Evolutionary conservation across 2,888 invertebrate genomes (phyloP).

Genomic region (Leistus spinibarbis): DNA sequence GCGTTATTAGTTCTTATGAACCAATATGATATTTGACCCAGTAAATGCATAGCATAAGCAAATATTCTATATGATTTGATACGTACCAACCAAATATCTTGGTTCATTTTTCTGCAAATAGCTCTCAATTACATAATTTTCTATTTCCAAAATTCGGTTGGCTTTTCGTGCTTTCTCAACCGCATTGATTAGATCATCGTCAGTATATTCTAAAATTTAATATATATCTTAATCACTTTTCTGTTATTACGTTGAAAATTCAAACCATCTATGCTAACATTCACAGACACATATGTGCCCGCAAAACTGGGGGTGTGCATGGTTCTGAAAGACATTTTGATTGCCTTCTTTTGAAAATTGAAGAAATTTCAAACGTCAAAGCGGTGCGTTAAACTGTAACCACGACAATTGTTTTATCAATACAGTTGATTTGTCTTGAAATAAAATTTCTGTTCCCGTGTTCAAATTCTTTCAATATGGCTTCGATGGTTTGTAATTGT

Average conservation of each 20-base stretch:
- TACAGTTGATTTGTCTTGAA: slow-evolving; percentile 6
- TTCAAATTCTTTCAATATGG: slow-evolving; percentile 11
- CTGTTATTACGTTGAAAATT: neutral
- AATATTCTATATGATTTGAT: too few species aligned
- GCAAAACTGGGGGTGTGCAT: neutral
- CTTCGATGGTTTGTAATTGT: slow-evolving; percentile 23
- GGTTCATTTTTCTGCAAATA: slow-evolving; percentile 47
- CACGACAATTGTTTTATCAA: slow-evolving; percentile 22
- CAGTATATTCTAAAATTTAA: slow-evolving; percentile 43
- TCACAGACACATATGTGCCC: neutral
- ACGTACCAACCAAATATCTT: slow-evolving; percentile 42
- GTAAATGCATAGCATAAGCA: too few species aligned
- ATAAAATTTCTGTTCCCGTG: neutral
- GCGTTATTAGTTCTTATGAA: too few species aligned
- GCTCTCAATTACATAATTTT: slow-evolving; percentile 47
- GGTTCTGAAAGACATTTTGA: neutral
- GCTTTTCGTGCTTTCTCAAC: slow-evolving; percentile 44
- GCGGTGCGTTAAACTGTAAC: neutral
- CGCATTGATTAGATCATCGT: slow-evolving; percentile 43
- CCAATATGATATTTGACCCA: too few species aligned
- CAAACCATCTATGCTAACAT: neutral
- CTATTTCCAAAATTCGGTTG: slow-evolving; percentile 44
- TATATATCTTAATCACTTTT: neutral
- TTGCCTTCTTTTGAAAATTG: neutral
- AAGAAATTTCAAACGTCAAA: neutral